Evolutionary conservation across 2,888 invertebrate genomes (phyloP).

Genomic region (Coelogynopora nodosa): DNA sequence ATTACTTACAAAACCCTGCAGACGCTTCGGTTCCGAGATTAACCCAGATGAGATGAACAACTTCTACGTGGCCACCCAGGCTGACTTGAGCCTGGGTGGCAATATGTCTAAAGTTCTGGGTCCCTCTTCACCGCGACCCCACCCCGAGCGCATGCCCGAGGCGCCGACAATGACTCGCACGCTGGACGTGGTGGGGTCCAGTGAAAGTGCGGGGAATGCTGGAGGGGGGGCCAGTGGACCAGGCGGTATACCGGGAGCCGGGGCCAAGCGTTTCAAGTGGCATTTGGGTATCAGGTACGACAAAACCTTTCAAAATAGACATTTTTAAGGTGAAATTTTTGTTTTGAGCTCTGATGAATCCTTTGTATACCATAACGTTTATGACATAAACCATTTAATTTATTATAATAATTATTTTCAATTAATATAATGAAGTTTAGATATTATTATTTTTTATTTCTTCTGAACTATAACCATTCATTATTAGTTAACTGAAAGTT

Average conservation of each 20-base stretch:
- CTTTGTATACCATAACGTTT: no score
- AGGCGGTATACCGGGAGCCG: no score
- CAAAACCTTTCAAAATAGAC: no score
- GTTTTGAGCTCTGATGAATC: no score
- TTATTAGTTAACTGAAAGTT: no score
- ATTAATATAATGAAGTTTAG: no score
- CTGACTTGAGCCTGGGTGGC: conserved; percentile 7
- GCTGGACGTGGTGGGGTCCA: conserved; percentile 32
- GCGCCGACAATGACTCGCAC: conserved; percentile 40
- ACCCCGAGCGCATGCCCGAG: conserved; percentile 45
- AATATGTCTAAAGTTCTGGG: conserved; percentile 38
- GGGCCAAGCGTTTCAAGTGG: conserved; percentile 81
- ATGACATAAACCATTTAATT: no score
- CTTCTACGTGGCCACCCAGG: conserved; percentile 42
- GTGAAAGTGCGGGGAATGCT: not conserved
- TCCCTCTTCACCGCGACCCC: not conserved
- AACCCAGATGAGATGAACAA: conserved; percentile 45
- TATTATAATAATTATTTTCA: no score
- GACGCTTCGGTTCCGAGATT: conserved; percentile 34
- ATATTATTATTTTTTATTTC: no score
- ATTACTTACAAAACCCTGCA: no score
- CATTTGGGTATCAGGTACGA: conserved; percentile 68
- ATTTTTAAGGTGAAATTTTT: no score
- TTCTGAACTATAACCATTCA: no score
- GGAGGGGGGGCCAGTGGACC: not conserved